Evolutionary conservation across 2,888 invertebrate genomes (phyloP), one percentile per base, ranked within the genome.

Genomic region (Agonopterix alstromeriana): DNA sequence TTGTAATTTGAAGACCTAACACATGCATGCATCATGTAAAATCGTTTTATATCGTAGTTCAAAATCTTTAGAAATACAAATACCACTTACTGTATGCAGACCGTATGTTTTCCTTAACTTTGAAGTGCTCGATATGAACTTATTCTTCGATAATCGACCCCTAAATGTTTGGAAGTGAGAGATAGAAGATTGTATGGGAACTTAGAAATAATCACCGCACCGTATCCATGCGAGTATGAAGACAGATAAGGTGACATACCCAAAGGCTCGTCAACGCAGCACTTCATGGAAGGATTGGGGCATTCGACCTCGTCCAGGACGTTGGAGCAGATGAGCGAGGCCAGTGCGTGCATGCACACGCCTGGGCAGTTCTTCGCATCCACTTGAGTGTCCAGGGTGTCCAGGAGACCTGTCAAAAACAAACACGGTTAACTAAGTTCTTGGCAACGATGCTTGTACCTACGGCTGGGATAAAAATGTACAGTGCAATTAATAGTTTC

Each of bases 351-450:
- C 53, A 96, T 94, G 78, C 97, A 97, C 50, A 94, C 93, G 0
- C 97, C 97, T 0, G 97, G 97, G 70, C 97, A 97, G 75, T 95
- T 94, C 81, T 95, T 94, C 51, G 93, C 91, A 76, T 95, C 94
- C 52, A 93, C 95, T 52, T 96, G 96, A 56, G 93, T 94, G 52
- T 96, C 95, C 70, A 97, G 92, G 35, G 95, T 94, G 67, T 96
- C 96, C 66, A 97, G 82, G 5, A 97, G 90, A 63, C 96, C 96
- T 96, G 87, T 0, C 17, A 49, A 1, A 38, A 38, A n/a, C n/a
- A 38, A 27, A 27, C 27, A 27, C 7, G 27, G 27, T 27, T 27
- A 27, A 27, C 1, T 4, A 17, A 5, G 27, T 27, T 7, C 5
- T 27, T 5, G 27, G 1, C 27, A 1, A 27, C 27, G 7, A 27